These are phyloP conservation scores for Prinia subflava DNA, from an alignment of 2,113 vertebrate species.

Conservation along the genomic window DNA sequence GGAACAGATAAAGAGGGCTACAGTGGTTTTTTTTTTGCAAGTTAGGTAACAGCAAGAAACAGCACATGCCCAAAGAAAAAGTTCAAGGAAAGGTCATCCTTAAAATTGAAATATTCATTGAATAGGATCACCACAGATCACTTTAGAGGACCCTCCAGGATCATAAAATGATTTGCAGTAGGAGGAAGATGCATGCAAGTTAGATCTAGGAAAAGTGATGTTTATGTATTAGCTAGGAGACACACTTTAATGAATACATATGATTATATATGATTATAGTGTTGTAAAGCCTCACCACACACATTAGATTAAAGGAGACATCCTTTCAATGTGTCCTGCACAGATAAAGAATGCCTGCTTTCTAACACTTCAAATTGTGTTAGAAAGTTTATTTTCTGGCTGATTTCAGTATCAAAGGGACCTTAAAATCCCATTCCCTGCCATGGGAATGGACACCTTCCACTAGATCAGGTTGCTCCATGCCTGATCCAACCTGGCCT, in stretches of 20 bases:
- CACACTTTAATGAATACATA: not conserved
- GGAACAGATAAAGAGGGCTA: not conserved
- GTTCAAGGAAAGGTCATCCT: not conserved
- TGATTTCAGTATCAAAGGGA: not conserved
- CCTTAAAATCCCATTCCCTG: not conserved
- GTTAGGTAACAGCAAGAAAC: not conserved
- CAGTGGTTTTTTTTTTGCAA: not conserved
- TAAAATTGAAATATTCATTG: not conserved
- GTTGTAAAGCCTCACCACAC: not conserved
- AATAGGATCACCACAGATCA: not conserved
- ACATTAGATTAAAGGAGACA: not conserved
- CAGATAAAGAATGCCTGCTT: not conserved
- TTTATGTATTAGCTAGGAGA: not conserved
- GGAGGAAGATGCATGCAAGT: not conserved
- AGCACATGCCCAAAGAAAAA: not conserved
- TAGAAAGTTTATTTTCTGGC: not conserved
- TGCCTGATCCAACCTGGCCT: rapidly evolving
- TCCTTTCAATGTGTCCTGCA: not conserved
- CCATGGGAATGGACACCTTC: not conserved
- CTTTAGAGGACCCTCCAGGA: not conserved
- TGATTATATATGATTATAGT: not conserved
- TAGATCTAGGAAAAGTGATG: not conserved
- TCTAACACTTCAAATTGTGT: not conserved
- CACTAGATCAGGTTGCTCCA: not conserved
- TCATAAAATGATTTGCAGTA: not conserved